Conservation (phyloP, 2,888 invertebrate species). For the Venusia cambrica region DNA sequence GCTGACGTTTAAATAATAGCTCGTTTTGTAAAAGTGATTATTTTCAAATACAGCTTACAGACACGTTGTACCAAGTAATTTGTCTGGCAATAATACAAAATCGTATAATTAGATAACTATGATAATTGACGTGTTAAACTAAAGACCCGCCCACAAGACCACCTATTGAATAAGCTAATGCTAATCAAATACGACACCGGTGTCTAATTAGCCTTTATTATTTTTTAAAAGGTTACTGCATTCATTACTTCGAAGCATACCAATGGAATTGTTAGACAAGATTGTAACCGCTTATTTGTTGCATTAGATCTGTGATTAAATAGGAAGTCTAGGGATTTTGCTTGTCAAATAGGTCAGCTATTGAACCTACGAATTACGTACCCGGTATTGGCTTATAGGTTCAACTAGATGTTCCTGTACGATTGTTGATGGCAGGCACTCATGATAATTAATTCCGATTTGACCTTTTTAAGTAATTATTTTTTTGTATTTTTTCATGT, state of each 20-base stretch:
- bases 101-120: constrained; percentile 16
- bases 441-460: too few relatives aligned
- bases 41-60: background rate
- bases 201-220: constrained; percentile 51
- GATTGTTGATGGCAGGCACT: too few relatives aligned
- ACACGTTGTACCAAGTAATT: constrained; percentile 3
- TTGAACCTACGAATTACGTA: too few relatives aligned
- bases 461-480: too few relatives aligned
- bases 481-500: too few relatives aligned
- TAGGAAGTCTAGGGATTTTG: too few relatives aligned
- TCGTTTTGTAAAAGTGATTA: background rate
- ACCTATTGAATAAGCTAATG: constrained; percentile 51
- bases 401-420: too few relatives aligned
- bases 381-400: too few relatives aligned
- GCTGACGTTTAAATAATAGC: too few relatives aligned
- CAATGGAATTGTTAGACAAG: constrained; percentile 20
- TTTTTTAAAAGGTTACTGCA: constrained; percentile 41
- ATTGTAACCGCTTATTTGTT: too few relatives aligned
- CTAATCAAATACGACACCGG: constrained; percentile 52
- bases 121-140: constrained; percentile 40
- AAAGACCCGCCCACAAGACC: constrained; percentile 43
- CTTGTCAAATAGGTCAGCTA: too few relatives aligned
- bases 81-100: constrained; percentile 10
- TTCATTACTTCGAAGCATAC: constrained; percentile 36
- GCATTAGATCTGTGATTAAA: too few relatives aligned